Evolutionary conservation across 2,113 vertebrate genomes (phyloP).

Genomic region (Bagarius yarrelli): DNA sequence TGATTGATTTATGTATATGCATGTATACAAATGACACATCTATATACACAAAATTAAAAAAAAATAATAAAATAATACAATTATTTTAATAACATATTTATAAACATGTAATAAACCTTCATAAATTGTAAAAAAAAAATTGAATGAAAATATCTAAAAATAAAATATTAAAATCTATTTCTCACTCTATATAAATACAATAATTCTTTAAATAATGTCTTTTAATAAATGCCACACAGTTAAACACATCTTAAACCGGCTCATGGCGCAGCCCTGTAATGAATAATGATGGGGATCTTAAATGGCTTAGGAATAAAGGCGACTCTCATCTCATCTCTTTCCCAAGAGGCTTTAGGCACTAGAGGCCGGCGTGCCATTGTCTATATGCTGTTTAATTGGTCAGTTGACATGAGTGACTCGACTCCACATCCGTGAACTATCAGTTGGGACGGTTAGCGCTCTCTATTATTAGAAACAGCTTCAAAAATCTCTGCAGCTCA

Average conservation of each 20-base stretch:
- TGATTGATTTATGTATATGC: too few species aligned
- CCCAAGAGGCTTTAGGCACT: conserved; percentile 68
- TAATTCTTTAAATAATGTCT: not conserved
- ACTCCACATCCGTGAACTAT: conserved; percentile 61
- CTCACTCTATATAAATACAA: not conserved
- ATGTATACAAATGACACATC: too few species aligned
- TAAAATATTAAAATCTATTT: not conserved
- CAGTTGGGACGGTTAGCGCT: conserved; percentile 61
- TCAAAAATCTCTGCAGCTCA: conserved; percentile 60
- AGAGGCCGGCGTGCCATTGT: conserved; percentile 71
- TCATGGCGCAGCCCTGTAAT: conserved; percentile 68
- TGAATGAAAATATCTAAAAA: too few species aligned
- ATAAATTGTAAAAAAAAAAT: too few species aligned
- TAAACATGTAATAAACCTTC: too few species aligned
- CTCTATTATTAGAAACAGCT: conserved; percentile 63
- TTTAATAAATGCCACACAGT: conserved; percentile 11
- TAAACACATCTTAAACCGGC: conserved; percentile 62
- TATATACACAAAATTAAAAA: too few species aligned
- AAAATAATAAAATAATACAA: too few species aligned
- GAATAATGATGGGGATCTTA: conserved; percentile 74
- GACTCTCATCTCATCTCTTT: conserved; percentile 66
- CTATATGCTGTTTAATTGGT: conserved; percentile 74
- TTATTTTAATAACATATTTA: too few species aligned
- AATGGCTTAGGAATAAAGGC: conserved; percentile 75
- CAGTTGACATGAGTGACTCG: conserved; percentile 73